Base-by-base conservation (phyloP, 2,113 vertebrate species). In the Pelodiscus sinensis region DNA sequence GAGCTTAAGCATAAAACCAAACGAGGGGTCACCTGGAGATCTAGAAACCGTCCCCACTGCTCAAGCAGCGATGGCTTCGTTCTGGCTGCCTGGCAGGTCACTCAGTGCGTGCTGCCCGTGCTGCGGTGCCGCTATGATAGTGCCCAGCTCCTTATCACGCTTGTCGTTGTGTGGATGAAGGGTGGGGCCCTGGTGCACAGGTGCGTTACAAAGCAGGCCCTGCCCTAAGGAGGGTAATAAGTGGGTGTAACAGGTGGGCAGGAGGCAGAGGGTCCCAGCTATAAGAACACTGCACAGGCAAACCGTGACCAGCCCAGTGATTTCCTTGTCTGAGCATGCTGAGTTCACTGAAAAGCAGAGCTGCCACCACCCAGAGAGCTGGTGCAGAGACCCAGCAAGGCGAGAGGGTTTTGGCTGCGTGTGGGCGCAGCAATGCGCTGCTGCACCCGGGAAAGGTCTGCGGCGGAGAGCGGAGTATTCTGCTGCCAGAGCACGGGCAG, bases 291-390 rank as follows among this genome's bases (percentile, higher is more conserved):
- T 50, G 38, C 10, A 24, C 22, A 44, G 44, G 44, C 44, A 44
- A 44, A 44, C 44, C 6, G 44, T 5, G 44, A 44, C 44, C 44
- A 44, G 21, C 71, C 35, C 7, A 22, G 22, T 50, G 73, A 24
- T 77, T 14, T 92, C 60, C 75, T 29, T 90, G 87, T 84, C 87
- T 87, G 73, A 55, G 87, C 91, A 86, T 84, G 82, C 78, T 27
- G 68, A 2, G 8, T 79, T 81, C 58, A 54, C 79, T 85, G 82
- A 12, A 88, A 90, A 68, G 80, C 10, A 1, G 88, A 91, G 89
- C 82, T 71, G 65, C 88, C 80, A 81, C 88, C 85, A 75, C 38
- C 50, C n/a, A 85, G 51, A 44, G 38, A 44, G 38, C 38, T 44
- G 38, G 38, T 44, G 38, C 38, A 44, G 38, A 44, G 38, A 44